Base-by-base conservation (phyloP, 2,113 vertebrate species). In the Amazona vittata region DNA sequence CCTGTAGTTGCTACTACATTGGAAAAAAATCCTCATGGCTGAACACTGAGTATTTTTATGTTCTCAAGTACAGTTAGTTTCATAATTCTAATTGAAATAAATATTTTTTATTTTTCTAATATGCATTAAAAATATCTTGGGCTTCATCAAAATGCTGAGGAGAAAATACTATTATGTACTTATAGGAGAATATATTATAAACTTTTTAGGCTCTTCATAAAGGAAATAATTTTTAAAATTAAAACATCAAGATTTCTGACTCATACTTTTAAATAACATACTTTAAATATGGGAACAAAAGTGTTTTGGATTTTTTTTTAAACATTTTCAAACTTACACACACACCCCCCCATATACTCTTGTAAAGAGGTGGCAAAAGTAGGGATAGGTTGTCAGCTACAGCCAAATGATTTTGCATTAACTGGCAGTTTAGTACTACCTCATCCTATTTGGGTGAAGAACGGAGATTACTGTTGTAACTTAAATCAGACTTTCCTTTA, bases 1-100 rank as follows among this genome's bases (percentile, higher is more conserved):
- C 53, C 39, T 93, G n/a, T 82, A 65, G 53, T 82, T 89, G 47
- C 39, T 85, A 68, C 60, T 89, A 63, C 47, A 75, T 18, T 70
- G 62, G 22, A n/a, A 87, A 69, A 80, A 93, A 83, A 44, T 18
- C 18, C 49, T 93, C 69, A 63, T 68, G 59, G 43, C 69, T 85
- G 43, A 77, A 49, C 43, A 82, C 0, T 81, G 70, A 77, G 50
- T 44, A 24, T 4, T 10, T 29, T 71, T 63, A 75, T 79, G 68
- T 93, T 93, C 50, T 91, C 53, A 74, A 85, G 43, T 85, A 82
- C 25, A 73, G 59, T 73, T 93, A 89, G 26, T 81, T 93, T 91
- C 37, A 67, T 69, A 81, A 85, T 88, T 91, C 26, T 67, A 70
- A 71, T 70, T 83, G 13, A 79, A 90, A 77, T 62, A 50, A 50